Evolutionary conservation across 2,888 invertebrate genomes (phyloP), one percentile per base, ranked within the genome.

Genomic region (Neoascia interrupta): DNA sequence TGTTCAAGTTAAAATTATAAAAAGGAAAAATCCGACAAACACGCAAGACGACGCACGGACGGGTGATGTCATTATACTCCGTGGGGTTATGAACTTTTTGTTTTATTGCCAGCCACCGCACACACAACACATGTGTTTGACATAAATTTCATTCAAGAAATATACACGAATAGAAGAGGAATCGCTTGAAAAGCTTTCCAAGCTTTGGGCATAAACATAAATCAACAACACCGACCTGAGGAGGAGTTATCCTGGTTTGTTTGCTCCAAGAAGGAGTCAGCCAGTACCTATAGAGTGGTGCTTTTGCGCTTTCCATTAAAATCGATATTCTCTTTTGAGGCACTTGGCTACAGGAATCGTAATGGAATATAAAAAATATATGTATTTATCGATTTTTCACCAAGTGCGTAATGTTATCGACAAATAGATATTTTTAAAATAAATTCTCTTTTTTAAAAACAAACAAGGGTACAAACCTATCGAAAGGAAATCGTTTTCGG

Each of bases 81-180:
- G n/a, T 53, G 70, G 64, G 76, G 76, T 76, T 76, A 76, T 76
- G 70, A 76, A 70, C 76, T 70, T 53, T n/a, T 61, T 39, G 58
- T 70, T 64, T 76, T 56, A 64, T 70, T 76, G 54, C n/a, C n/a
- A n/a, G n/a, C n/a, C n/a, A n/a, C n/a, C n/a, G n/a, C 28, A 34
- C 41, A 41, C 15, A 19, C 31, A 21, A 37, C 19, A 63, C 41
- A 66, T 47, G 39, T 53, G 64, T 70, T 60, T 76, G 70, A 70
- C 70, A 76, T 76, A n/a, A n/a, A 66, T 60, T 76, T 70, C 64
- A 70, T 70, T 76, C 64, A 60, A 36, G 39, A 56, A 23, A 8
- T 13, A 15, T 26, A n/a, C 16, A 23, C 3, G 15, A 11, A 34
- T 28, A 16, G 6, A 23, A 11, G 16, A 23, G 45, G 16, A 56